These are phyloP conservation scores for Plutomurus gul DNA, from an alignment of 1,140 invertebrate genomes.

Conservation along the genomic window DNA sequence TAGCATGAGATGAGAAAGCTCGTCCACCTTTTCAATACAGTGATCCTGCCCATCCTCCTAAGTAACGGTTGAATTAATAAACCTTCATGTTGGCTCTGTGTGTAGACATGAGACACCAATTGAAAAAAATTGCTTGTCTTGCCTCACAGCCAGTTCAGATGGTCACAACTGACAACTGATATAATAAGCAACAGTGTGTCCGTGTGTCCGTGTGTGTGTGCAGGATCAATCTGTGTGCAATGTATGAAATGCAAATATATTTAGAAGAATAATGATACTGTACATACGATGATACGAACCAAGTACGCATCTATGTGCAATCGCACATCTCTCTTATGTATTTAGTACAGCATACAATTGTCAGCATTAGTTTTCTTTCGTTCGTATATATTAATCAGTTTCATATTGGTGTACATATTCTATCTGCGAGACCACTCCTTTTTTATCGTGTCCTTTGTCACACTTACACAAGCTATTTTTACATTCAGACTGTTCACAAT, in stretches of 20 bases:
- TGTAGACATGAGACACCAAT: slow-evolving; percentile 1
- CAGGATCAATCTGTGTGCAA: too few relatives aligned
- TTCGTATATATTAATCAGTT: slow-evolving; percentile 18
- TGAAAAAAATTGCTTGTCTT: slow-evolving; percentile 21
- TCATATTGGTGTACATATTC: slow-evolving; percentile 5
- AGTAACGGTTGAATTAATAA: slow-evolving; percentile 11
- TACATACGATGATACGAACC: too few relatives aligned
- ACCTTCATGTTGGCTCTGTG: neutral
- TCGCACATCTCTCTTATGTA: too few relatives aligned
- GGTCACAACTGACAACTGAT: neutral
- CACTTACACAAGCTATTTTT: slow-evolving; percentile 1
- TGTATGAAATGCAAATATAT: too few relatives aligned
- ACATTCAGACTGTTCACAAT: neutral
- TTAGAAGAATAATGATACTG: too few relatives aligned
- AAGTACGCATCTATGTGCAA: too few relatives aligned
- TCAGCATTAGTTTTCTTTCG: slow-evolving; percentile 7
- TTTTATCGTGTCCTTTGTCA: slow-evolving; percentile 8
- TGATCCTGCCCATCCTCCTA: neutral
- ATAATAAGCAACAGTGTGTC: too few relatives aligned
- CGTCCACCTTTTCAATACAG: too few relatives aligned
- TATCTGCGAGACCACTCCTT: slow-evolving; percentile 8
- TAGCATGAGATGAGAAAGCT: too few relatives aligned
- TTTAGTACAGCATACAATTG: too few relatives aligned
- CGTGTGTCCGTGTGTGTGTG: too few relatives aligned
- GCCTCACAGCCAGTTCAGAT: neutral